Evolutionary conservation across 2,113 vertebrate genomes (phyloP).

Genomic region (Platysternon megacephalum): DNA sequence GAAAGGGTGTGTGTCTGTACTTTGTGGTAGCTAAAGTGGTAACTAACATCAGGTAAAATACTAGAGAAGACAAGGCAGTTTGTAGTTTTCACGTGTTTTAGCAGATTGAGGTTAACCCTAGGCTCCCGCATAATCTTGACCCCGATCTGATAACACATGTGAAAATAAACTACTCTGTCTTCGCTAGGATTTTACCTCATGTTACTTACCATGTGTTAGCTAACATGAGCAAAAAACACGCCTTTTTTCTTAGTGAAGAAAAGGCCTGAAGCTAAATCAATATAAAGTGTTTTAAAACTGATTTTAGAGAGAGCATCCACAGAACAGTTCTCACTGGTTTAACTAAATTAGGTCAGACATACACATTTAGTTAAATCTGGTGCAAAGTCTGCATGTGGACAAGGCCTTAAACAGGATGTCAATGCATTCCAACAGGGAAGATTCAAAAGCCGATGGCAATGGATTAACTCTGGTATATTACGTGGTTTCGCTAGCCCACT

Average conservation of each 20-base stretch:
- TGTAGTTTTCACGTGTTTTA: accelerated
- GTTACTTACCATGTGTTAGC: neutral
- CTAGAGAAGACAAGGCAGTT: neutral
- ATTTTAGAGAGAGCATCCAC: neutral
- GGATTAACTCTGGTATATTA: neutral
- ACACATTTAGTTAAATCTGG: neutral
- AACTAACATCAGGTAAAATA: accelerated
- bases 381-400: neutral
- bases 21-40: neutral
- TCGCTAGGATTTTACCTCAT: neutral
- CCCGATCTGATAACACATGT: neutral
- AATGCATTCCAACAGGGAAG: neutral
- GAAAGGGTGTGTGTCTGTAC: too few relatives aligned
- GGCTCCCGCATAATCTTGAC: neutral
- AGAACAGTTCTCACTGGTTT: neutral
- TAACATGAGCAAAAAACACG: neutral
- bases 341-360: neutral
- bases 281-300: accelerated
- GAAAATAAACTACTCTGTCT: neutral
- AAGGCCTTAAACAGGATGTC: neutral
- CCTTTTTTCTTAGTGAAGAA: neutral
- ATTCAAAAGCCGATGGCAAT: neutral
- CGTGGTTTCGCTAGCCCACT: neutral
- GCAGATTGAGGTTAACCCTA: neutral
- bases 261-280: neutral